Evolutionary conservation across 2,888 invertebrate genomes (phyloP).

Genomic region (Ellobium chinense): DNA sequence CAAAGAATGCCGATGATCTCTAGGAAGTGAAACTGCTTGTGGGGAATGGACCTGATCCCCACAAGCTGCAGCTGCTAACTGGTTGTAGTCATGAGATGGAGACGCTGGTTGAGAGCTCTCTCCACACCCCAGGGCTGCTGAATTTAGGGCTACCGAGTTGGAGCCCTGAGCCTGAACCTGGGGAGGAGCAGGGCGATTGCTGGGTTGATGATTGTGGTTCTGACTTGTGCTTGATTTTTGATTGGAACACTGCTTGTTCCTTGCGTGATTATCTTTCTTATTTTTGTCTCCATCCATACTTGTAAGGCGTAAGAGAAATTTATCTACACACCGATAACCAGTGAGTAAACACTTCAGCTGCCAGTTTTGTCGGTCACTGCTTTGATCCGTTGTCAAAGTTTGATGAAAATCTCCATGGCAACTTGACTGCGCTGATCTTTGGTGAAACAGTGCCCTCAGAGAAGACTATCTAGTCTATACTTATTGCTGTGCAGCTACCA

Average conservation of each 20-base stretch:
- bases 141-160: not conserved
- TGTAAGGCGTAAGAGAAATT: no score
- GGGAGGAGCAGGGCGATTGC: slow-evolving; percentile 1
- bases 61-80: not conserved
- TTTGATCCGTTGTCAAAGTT: no score
- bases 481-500: no score
- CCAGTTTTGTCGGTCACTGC: no score
- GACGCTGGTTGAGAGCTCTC: slow-evolving; percentile 29
- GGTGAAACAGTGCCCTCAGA: no score
- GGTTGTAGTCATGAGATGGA: slow-evolving; percentile 16
- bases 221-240: slow-evolving; percentile 27
- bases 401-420: no score
- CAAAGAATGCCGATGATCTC: slow-evolving; percentile 34
- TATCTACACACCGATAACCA: no score
- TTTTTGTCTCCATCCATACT: slow-evolving; percentile 49
- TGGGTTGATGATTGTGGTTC: slow-evolving; percentile 25
- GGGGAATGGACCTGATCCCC: slow-evolving; percentile 10
- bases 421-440: no score
- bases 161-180: slow-evolving; percentile 4
- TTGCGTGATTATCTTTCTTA: slow-evolving; percentile 46
- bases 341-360: no score
- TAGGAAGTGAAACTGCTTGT: slow-evolving; percentile 1
- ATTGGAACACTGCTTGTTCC: slow-evolving; percentile 45
- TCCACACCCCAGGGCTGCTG: not conserved
- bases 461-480: no score